These are phyloP conservation scores for Drosophila obscura DNA, from an alignment of 1,140 invertebrate genomes.

Conservation along the genomic window DNA sequence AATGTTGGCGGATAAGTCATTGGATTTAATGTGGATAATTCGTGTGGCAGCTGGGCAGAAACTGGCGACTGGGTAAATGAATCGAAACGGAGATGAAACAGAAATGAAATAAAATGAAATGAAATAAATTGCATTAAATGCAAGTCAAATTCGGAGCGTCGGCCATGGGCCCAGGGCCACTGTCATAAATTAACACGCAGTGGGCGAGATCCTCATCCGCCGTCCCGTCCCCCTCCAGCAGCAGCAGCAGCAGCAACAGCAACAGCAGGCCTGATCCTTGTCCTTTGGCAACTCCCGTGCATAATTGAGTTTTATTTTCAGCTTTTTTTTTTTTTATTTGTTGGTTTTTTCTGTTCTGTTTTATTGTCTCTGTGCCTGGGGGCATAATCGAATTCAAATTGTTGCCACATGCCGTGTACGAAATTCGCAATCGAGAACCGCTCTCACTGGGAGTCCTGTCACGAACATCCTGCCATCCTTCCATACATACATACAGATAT, in stretches of 20 bases:
- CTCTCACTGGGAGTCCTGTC: conserved; percentile 9
- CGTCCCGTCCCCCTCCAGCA: too few species aligned
- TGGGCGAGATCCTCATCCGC: conserved; percentile 39
- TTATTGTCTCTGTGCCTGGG: background rate
- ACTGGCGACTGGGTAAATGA: conserved; percentile 1
- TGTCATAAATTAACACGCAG: conserved; percentile 78
- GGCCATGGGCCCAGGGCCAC: conserved; percentile 7
- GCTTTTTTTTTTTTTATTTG: background rate
- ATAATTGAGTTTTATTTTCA: conserved; percentile 70
- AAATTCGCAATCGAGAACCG: conserved; percentile 16
- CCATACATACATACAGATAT: conserved; percentile 35
- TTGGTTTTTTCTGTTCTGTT: background rate
- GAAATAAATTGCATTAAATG: conserved; percentile 72
- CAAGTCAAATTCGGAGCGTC: conserved; percentile 41
- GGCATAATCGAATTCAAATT: conserved; percentile 67
- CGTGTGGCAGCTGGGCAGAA: background rate
- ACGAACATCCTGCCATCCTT: conserved; percentile 34
- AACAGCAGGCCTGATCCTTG: conserved; percentile 28
- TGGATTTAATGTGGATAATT: conserved; percentile 37
- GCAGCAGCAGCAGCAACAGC: background rate
- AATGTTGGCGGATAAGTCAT: conserved; percentile 8
- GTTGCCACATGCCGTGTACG: conserved; percentile 24
- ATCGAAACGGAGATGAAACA: conserved; percentile 18
- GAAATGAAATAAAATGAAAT: conserved; percentile 56
- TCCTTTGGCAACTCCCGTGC: conserved; percentile 20